These are phyloP conservation scores for Thunnus albacares DNA, from an alignment of 2,797 vertebrate species.

Conservation along the genomic window DNA sequence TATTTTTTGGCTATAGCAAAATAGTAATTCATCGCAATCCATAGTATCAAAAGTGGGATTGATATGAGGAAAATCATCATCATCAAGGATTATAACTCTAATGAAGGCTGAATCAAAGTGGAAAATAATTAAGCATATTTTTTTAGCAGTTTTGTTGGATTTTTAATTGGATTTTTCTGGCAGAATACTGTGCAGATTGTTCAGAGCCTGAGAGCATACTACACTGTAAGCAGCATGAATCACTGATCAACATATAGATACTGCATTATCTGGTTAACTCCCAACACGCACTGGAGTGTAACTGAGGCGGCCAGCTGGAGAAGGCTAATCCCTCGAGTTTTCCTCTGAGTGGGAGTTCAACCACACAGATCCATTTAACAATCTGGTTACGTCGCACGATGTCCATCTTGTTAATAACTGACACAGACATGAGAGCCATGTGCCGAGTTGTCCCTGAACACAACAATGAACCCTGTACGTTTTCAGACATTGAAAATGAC, in stretches of 20 bases:
- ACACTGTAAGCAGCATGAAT: slow-evolving; percentile 1
- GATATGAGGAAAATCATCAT: neutral
- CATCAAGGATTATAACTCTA: neutral
- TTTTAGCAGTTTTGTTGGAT: neutral
- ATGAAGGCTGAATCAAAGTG: slow-evolving; percentile 1
- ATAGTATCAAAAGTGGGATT: neutral
- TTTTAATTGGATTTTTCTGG: slow-evolving; percentile 24
- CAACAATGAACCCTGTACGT: neutral
- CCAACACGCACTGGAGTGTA: neutral
- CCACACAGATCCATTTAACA: slow-evolving; percentile 6
- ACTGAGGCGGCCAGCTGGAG: neutral
- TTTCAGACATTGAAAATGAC: neutral
- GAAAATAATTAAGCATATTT: neutral
- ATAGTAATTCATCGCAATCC: neutral
- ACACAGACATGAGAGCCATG: neutral
- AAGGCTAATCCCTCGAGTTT: neutral
- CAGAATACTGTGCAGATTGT: slow-evolving; percentile 9
- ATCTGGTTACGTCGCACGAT: neutral
- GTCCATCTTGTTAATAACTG: neutral
- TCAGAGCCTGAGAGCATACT: neutral
- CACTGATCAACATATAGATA: slow-evolving; percentile 39
- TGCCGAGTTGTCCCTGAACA: neutral
- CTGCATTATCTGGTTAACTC: slow-evolving; percentile 17
- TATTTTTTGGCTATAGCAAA: neutral
- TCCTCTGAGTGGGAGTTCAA: neutral